Evolutionary conservation across 2,888 invertebrate species (phyloP).

Genomic region (Lysandra coridon): DNA sequence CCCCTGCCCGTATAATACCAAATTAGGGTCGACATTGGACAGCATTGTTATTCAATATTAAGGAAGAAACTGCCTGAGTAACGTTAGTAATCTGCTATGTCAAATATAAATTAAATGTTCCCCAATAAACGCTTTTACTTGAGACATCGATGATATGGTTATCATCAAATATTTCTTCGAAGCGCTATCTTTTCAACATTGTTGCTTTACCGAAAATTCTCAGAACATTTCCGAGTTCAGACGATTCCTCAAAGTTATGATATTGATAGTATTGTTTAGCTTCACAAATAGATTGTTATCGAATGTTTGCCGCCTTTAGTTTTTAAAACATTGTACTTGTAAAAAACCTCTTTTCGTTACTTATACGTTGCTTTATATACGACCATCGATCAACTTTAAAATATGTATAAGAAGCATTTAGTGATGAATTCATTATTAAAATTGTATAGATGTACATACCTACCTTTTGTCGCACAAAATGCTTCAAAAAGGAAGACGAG

Average conservation of each 20-base stretch:
- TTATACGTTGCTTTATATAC: not conserved
- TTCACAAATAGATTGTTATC: constrained; percentile 7
- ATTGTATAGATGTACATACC: not conserved
- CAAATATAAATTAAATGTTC: not conserved
- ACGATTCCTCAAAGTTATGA: constrained; percentile 22
- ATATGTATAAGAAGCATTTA: not conserved
- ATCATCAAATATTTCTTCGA: constrained; percentile 9
- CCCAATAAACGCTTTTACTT: not conserved
- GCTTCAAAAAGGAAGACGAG: not conserved
- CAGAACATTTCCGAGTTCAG: constrained; percentile 7
- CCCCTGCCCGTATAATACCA: constrained; percentile 3
- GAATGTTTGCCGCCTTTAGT: not conserved
- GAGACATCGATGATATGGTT: not conserved
- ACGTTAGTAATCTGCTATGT: not conserved
- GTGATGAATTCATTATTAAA: not conserved
- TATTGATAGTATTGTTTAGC: constrained; percentile 26
- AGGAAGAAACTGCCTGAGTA: not conserved
- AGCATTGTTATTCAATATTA: constrained; percentile 17
- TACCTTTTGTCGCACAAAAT: not conserved
- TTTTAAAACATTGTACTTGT: not conserved
- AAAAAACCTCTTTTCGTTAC: not conserved
- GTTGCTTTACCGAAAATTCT: constrained; percentile 27
- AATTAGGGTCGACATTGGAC: constrained; percentile 24
- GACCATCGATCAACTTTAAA: not conserved
- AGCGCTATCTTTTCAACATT: not conserved